A percentile compares a stretch with the other conserved stretches of the same genome.
Conservation (phyloP, 2,888 invertebrate genomes). For the Cephus spinipes region DNA sequence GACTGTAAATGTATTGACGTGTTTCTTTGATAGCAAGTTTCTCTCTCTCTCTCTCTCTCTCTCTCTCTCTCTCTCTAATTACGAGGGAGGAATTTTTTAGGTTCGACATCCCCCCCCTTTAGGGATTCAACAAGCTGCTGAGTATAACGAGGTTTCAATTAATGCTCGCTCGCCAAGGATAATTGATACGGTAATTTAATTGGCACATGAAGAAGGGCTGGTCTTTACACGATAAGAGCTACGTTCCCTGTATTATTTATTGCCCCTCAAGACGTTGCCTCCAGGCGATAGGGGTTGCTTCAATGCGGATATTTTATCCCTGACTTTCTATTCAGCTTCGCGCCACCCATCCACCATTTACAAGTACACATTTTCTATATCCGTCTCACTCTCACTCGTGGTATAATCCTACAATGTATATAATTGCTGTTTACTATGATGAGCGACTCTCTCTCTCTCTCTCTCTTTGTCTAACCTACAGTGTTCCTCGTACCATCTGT, state of each 20-base stretch:
- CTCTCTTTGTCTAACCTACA: background rate
- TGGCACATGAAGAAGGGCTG: background rate
- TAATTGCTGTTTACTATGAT: background rate
- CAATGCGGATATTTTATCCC: background rate
- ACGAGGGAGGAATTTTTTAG: background rate
- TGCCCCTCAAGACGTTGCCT: background rate
- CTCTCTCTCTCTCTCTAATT: background rate
- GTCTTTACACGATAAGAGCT: background rate
- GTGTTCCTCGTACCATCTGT: background rate
- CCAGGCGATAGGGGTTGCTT: background rate
- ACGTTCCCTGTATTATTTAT: background rate
- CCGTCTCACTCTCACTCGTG: background rate
- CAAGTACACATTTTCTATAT: background rate
- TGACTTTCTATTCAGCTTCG: background rate
- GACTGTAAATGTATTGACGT: background rate
- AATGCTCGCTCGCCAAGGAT: background rate
- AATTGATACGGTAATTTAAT: background rate
- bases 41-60: background rate
- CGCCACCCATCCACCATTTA: background rate
- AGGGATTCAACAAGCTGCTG: background rate
- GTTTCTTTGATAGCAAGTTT: background rate
- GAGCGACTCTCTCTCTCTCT: background rate
- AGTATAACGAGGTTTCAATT: background rate
- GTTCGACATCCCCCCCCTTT: background rate
- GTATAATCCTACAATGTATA: background rate